Percentiles rank a stretch among this genome's conserved stretches.
Conservation (phyloP, 2,113 vertebrate species). For the Elephantulus edwardii region DNA sequence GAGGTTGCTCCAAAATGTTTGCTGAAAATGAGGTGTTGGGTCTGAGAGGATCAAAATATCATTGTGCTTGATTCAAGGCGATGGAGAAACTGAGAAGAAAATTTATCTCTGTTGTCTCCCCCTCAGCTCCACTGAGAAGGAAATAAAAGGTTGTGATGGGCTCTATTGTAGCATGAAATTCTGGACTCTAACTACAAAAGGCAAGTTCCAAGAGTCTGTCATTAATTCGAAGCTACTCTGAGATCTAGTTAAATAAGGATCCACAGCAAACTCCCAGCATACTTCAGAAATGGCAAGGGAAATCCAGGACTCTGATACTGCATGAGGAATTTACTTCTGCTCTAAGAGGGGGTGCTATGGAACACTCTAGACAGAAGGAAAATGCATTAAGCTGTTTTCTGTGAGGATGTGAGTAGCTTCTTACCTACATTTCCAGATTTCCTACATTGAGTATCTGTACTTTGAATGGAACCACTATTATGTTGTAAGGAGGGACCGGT, state of each 20-base stretch:
- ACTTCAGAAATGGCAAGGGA: neutral
- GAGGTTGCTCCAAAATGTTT: neutral
- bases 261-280: neutral
- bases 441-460: neutral
- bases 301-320: neutral
- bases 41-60: neutral
- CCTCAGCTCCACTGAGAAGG: neutral
- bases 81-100: neutral
- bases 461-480: neutral
- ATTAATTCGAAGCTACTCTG: neutral
- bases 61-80: neutral
- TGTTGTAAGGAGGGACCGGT: too few relatives aligned
- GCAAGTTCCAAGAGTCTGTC: neutral
- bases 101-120: neutral
- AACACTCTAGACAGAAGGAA: neutral
- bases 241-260: neutral
- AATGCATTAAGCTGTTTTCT: neutral
- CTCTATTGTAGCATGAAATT: neutral
- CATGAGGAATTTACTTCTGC: neutral
- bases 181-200: neutral
- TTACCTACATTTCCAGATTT: neutral
- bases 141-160: neutral
- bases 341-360: neutral
- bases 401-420: neutral
- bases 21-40: neutral